Base-by-base conservation (phyloP, 2,888 invertebrate species). In the Drosophila glabriapex region DNA sequence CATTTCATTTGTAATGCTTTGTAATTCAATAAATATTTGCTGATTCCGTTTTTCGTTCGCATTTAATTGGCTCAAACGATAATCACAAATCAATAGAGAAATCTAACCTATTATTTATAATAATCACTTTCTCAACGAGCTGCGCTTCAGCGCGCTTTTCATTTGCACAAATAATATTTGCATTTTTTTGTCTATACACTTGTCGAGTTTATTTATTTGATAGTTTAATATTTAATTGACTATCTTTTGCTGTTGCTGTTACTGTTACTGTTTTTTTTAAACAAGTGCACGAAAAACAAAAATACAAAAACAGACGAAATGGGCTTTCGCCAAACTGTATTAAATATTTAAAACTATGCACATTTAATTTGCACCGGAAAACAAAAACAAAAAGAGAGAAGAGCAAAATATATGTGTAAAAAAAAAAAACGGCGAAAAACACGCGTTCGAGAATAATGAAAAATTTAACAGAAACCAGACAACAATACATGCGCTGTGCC, bases 261-360 rank as follows among this genome's bases (percentile, higher is more conserved):
- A 16, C 37, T 46, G 56, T 62, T 37, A 33, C 31, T 67, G 69
- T 35, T 60, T 73, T 73, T 72, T 80, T 82, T 76, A 76, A 78
- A 78, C 73, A 76, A 79, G 69, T 69, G 68, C 19, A 28, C 10
- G 29, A 53, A 46, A 46, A 25, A 9, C 7, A 25, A 4, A 9
- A 22, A 46, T 6, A 6, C 22, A 25, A 35, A 28, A 59, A 41
- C 14, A 62, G 60, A 64, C 56, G 55, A 72, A 85, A 73, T 75
- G 71, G 71, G 73, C 73, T 75, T 74, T 74, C 67, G 61, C 49
- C 56, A 73, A 77, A 79, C 68, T 72, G 60, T 43, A 84, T 85
- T 77, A 84, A 87, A 79, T 63, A 85, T 89, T 89, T 68, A 84
- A 83, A 80, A 66, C 67, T 74, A 66, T 65, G 64, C 82, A 58